Evolutionary conservation across 2,113 vertebrate species (phyloP), one percentile per base, ranked within the genome.

Genomic region (Chaetodon auriga): DNA sequence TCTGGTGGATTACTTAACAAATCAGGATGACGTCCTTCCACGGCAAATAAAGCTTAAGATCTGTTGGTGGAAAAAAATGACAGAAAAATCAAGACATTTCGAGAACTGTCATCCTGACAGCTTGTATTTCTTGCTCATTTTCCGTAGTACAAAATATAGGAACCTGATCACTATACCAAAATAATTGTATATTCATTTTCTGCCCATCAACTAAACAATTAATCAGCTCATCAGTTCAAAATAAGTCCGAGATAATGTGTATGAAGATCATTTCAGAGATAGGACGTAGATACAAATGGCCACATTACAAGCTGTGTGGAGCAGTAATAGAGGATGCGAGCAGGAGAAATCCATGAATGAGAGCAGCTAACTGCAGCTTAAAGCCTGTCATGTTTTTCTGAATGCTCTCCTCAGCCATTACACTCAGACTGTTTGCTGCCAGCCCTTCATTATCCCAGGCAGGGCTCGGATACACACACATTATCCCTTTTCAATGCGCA

Each of bases 271-370:
- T 43, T 51, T 68, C 30, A 54, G 60, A 21, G 9, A 61, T 21
- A 25, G 14, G 8, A 49, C 60, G 0, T 2, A 38, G 10, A 38
- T 63, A 18, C 3, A 43, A 64, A 8, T 6, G 49, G 2, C 36
- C 6, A 64, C 15, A 19, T 25, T 4, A 7, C 61, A 16, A 55
- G 73, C 43, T 72, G 36, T 73, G 49, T 46, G 2, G 53, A 23
- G 25, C 57, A 35, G 43, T 2, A 61, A 62, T 2, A 7, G 7
- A 68, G 36, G 57, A 74, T 45, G 25, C 36, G 43, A 7, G 55
- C 25, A 77, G 68, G 14, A 80, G 43, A 25, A 75, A 83, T 81
- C 63, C n/a, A 61, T 90, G 81, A 91, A 83, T 87, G 79, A 87
- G 25, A 80, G 10, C n/a, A 30, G 54, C 41, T 30, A 5, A 12